Percentiles rank a stretch among this genome's conserved stretches.
Conservation (phyloP, 2,113 vertebrate genomes). For the Cephalopterus ornatus region DNA sequence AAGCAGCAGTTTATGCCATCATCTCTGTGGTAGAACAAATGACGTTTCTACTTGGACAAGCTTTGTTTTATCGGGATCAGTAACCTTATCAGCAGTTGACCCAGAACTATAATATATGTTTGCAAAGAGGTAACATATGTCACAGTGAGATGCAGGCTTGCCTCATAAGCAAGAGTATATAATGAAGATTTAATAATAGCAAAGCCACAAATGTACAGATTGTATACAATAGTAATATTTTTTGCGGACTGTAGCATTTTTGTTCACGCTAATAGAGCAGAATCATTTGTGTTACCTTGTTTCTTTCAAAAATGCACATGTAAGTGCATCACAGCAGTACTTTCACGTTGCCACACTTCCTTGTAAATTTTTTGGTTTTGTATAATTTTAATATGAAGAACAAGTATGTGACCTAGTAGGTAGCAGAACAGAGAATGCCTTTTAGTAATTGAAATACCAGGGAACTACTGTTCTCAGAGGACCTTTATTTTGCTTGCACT, state of each 20-base stretch:
- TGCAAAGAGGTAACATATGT: constrained; percentile 86
- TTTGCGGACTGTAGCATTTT: constrained; percentile 4
- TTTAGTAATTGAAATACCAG: neutral
- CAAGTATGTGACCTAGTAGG: neutral
- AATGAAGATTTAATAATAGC: constrained; percentile 72
- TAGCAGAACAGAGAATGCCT: neutral
- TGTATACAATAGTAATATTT: neutral
- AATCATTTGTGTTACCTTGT: neutral
- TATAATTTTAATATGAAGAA: neutral
- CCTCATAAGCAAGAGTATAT: constrained; percentile 65
- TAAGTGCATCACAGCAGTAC: neutral
- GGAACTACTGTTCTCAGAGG: neutral
- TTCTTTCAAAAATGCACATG: neutral
- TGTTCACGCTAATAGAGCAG: neutral
- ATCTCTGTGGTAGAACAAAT: constrained; percentile 82
- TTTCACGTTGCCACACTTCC: neutral
- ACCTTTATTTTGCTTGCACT: constrained; percentile 3
- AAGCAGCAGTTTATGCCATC: constrained; percentile 78
- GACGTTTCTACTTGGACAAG: constrained; percentile 86
- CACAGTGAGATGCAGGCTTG: constrained; percentile 71
- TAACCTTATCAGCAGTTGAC: constrained; percentile 95
- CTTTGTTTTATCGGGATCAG: constrained; percentile 89
- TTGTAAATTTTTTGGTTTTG: constrained; percentile 24
- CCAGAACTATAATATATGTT: constrained; percentile 82
- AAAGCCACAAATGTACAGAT: constrained; percentile 38